A percentile compares a stretch with the other conserved stretches of the same genome.
Conservation (phyloP, 2,113 vertebrate species). For the Lepisosteus oculatus region DNA sequence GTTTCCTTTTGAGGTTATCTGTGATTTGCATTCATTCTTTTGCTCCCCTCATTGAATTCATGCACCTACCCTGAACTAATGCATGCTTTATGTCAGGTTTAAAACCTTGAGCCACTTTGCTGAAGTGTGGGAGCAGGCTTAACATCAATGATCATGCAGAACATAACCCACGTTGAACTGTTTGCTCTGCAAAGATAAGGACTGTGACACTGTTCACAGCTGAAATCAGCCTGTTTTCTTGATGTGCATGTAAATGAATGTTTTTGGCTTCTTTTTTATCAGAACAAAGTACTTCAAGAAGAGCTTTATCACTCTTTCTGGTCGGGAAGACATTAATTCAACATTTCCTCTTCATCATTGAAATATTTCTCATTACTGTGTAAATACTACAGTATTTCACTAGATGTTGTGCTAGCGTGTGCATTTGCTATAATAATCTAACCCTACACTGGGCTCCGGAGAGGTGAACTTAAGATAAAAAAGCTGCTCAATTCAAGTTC, state of each 20-base stretch:
- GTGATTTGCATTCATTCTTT: not conserved
- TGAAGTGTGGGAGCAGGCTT: not conserved
- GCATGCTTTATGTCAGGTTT: not conserved
- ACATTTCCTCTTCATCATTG: too few relatives aligned
- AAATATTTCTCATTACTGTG: too few relatives aligned
- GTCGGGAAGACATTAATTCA: not conserved
- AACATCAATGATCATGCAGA: not conserved
- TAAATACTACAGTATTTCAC: too few relatives aligned
- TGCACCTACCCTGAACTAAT: not conserved
- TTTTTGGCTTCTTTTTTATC: constrained; percentile 23
- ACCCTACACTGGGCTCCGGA: too few relatives aligned
- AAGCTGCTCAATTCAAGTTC: too few relatives aligned
- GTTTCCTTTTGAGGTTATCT: not conserved
- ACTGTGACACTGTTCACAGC: constrained; percentile 4
- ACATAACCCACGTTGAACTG: not conserved
- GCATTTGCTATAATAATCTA: too few relatives aligned
- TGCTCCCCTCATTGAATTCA: not conserved
- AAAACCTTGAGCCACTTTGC: not conserved
- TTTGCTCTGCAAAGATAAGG: constrained; percentile 16
- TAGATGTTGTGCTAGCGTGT: too few relatives aligned
- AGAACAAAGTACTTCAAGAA: constrained; percentile 7
- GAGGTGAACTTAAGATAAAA: too few relatives aligned
- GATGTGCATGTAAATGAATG: not conserved
- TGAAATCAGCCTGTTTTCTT: not conserved
- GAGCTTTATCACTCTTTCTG: not conserved